Conservation (phyloP, 2,113 vertebrate species). For the Pteruthius melanotis region DNA sequence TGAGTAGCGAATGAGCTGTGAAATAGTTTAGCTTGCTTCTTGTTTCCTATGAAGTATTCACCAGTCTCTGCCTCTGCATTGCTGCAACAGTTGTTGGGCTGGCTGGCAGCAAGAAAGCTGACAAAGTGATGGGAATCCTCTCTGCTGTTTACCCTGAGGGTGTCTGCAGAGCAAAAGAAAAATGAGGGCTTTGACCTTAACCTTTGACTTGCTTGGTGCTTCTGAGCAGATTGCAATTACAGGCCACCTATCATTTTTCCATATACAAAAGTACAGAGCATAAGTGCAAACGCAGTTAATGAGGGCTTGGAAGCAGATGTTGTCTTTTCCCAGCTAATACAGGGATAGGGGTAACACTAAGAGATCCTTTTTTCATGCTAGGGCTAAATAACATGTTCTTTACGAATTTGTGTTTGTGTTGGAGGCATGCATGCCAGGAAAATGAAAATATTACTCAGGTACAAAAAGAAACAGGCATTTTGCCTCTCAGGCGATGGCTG, state of each 20-base stretch:
- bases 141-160: not conserved
- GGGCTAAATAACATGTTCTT: not conserved
- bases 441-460: not conserved
- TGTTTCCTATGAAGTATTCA: not conserved
- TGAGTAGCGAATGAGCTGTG: not conserved
- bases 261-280: not conserved
- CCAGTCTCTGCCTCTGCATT: not conserved
- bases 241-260: constrained; percentile 2
- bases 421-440: not conserved
- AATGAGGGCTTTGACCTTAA: constrained; percentile 5
- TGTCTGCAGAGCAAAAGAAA: not conserved
- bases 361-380: not conserved
- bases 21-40: not conserved
- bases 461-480: not conserved
- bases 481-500: fast-evolving
- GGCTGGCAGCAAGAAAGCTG: not conserved
- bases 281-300: not conserved
- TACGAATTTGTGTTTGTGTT: not conserved
- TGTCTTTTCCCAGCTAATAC: not conserved
- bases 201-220: not conserved
- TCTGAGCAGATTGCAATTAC: not conserved
- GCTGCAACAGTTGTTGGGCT: not conserved
- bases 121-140: not conserved
- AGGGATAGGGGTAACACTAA: not conserved
- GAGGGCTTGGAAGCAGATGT: not conserved